Evolutionary conservation across 2,113 vertebrate species (phyloP).

Genomic region (Muntiacus muntjak): DNA sequence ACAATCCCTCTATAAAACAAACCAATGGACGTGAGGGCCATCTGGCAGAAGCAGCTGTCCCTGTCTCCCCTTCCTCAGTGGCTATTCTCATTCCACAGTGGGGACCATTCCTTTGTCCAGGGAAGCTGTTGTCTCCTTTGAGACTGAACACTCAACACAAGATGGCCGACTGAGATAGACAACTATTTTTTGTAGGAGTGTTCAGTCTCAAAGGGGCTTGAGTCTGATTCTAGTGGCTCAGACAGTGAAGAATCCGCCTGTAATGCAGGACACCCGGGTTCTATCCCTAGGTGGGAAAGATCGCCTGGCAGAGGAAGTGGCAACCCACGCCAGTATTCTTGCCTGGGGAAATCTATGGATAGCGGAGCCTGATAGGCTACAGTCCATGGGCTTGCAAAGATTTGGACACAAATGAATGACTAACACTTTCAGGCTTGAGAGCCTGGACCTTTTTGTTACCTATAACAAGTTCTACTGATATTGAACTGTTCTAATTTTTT

Average conservation of each 20-base stretch:
- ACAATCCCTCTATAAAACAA: constrained; percentile 21
- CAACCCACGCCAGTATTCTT: not conserved
- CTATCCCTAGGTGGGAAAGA: not conserved
- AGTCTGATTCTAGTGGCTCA: not conserved
- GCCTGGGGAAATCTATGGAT: not conserved
- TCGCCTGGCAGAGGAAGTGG: not conserved
- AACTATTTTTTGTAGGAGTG: not conserved
- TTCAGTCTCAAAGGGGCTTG: not conserved
- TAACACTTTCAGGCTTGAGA: not conserved
- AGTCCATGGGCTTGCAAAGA: not conserved
- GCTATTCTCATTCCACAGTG: not conserved
- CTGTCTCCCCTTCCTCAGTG: not conserved
- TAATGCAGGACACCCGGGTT: not conserved
- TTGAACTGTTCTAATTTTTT: not conserved
- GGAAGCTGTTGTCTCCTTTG: not conserved
- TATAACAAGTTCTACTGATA: not conserved
- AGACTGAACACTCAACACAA: not conserved
- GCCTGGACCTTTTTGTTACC: not conserved
- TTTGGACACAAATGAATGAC: not conserved
- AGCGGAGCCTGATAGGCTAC: not conserved
- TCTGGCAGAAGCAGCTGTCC: constrained; percentile 35
- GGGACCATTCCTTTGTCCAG: not conserved
- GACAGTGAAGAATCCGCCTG: not conserved
- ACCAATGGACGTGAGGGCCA: not conserved
- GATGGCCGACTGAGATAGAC: constrained; percentile 33